Conservation (phyloP, 64 coral and sea anemone species). For the Platygyra sinensis region DNA sequence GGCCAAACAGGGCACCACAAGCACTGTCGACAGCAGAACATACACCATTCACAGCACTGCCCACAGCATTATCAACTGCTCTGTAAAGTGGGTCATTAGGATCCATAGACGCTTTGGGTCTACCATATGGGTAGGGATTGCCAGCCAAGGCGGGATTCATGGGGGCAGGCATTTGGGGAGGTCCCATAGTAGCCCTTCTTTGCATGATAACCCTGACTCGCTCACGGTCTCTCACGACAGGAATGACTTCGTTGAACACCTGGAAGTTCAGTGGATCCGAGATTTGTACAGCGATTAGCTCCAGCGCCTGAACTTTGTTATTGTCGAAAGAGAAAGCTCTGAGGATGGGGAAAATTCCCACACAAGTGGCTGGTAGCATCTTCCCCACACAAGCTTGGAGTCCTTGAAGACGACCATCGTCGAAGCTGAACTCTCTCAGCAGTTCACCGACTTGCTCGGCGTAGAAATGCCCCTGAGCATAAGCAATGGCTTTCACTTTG, state of each 20-base stretch:
- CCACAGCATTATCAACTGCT: constrained; percentile 65
- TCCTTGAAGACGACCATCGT: constrained; percentile 77
- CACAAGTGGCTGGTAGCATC: constrained; percentile 82
- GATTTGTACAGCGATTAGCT: constrained; percentile 69
- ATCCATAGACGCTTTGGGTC: constrained; percentile 59
- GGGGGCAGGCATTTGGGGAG: constrained; percentile 44
- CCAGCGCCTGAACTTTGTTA: constrained; percentile 66
- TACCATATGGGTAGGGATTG: constrained; percentile 88
- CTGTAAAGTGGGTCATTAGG: constrained; percentile 68
- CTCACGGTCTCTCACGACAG: constrained; percentile 63
- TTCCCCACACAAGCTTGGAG: constrained; percentile 78
- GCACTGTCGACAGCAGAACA: constrained; percentile 75
- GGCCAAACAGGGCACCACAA: constrained; percentile 54
- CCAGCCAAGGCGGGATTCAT: constrained; percentile 25
- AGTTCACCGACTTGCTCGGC: constrained; percentile 87
- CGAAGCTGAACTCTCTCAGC: constrained; percentile 58
- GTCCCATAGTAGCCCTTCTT: constrained; percentile 52
- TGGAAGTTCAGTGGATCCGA: constrained; percentile 82
- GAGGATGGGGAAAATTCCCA: constrained; percentile 63
- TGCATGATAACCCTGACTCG: constrained; percentile 74
- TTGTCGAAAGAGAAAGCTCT: constrained; percentile 62
- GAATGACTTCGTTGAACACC: constrained; percentile 75
- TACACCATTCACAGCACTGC: constrained; percentile 70
- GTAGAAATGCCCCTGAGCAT: constrained; percentile 85
- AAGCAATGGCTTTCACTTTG: constrained; percentile 86